A percentile compares a stretch with the other conserved stretches of the same genome.
Evolutionary conservation across 2,888 invertebrate genomes (phyloP).

Genomic region (Bruchidius siliquastri): DNA sequence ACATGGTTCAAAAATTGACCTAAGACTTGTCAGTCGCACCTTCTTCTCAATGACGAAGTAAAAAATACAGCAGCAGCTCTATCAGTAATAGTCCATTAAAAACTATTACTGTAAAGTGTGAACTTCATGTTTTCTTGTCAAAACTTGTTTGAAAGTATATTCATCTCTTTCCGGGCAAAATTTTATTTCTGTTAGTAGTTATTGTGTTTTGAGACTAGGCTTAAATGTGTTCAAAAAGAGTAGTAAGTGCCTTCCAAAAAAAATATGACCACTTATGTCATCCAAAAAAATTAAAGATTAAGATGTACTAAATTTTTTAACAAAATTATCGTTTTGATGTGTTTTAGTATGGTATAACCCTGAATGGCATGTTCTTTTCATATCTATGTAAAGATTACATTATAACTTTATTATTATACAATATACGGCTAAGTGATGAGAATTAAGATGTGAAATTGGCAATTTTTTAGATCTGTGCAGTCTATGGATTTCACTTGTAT

Average conservation of each 20-base stretch:
- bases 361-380: conserved; percentile 63
- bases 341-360: conserved; percentile 66
- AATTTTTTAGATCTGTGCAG: conserved; percentile 24
- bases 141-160: conserved; percentile 5
- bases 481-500: background rate
- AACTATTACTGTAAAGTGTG: too few relatives aligned
- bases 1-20: too few relatives aligned
- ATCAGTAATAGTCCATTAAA: too few relatives aligned
- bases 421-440: conserved; percentile 32
- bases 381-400: conserved; percentile 43
- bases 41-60: too few relatives aligned
- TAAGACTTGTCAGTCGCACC: too few relatives aligned
- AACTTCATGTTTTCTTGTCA: too few relatives aligned
- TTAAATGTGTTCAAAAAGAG: conserved; percentile 72
- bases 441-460: conserved; percentile 43
- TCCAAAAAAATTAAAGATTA: conserved; percentile 29
- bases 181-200: conserved; percentile 20
- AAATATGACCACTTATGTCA: conserved; percentile 57
- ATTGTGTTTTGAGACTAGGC: conserved; percentile 53
- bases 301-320: conserved; percentile 38
- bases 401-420: conserved; percentile 33
- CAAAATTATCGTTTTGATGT: conserved; percentile 45
- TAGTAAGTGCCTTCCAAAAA: conserved; percentile 83
- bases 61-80: too few relatives aligned
- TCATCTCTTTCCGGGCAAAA: conserved; percentile 9